These are phyloP conservation scores for Gymnobelideus leadbeateri DNA, from an alignment of 2,113 vertebrate genomes.

Conservation along the genomic window DNA sequence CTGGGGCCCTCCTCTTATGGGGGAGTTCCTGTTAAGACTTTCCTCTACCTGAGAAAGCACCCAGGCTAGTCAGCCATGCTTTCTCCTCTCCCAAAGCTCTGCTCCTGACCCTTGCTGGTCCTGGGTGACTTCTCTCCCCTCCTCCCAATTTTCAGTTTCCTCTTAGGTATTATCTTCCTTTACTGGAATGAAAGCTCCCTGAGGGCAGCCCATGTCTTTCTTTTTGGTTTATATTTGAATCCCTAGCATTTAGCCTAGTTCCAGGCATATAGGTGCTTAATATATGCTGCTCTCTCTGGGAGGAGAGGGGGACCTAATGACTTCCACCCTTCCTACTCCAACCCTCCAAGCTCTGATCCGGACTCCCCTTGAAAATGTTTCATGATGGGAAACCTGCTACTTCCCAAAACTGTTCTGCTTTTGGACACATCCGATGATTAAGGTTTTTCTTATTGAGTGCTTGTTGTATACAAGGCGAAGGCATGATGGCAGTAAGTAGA, in stretches of 20 bases:
- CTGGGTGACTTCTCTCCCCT: no score
- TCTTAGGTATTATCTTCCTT: not conserved
- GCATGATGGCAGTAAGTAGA: not conserved
- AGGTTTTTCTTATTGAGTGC: not conserved
- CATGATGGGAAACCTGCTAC: not conserved
- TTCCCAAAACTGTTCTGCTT: not conserved
- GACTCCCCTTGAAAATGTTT: not conserved
- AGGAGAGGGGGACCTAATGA: not conserved
- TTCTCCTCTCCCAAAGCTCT: not conserved
- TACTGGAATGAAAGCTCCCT: not conserved
- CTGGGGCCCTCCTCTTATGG: not conserved
- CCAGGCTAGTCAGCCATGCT: no score
- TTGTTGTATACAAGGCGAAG: not conserved
- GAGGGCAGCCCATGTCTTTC: not conserved
- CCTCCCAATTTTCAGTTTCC: not conserved
- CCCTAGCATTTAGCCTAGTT: not conserved
- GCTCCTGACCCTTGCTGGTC: not conserved
- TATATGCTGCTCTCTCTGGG: not conserved
- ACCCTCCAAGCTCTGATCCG: not conserved
- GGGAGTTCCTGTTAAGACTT: no score
- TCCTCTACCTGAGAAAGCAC: no score
- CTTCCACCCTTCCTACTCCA: not conserved
- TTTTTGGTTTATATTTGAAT: not conserved
- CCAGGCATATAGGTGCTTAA: accelerated
- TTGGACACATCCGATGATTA: not conserved